phyloP scores from a whole-genome alignment of 2,888 invertebrate genomes.

The Chrysolina haemoptera region DNA sequence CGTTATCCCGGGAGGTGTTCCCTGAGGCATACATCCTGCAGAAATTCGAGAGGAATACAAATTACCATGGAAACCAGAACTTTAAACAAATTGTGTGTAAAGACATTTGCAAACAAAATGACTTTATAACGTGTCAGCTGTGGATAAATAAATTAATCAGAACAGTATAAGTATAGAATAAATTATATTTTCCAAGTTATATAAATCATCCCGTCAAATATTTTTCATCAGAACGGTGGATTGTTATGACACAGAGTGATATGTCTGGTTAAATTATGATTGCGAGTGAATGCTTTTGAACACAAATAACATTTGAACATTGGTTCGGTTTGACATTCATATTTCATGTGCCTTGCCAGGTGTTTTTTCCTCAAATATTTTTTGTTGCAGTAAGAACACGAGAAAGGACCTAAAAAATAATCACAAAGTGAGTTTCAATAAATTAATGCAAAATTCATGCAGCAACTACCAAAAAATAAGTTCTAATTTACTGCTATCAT shows the following conservation, averaged over 20 bases:
- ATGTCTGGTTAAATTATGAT: slow-evolving; percentile 34
- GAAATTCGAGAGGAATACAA: too few relatives aligned
- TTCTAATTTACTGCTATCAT: too few relatives aligned
- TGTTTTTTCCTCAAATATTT: slow-evolving; percentile 22
- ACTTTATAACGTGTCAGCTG: too few relatives aligned
- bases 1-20: too few relatives aligned
- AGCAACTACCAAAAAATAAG: not conserved
- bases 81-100: too few relatives aligned
- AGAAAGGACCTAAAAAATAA: slow-evolving; percentile 18
- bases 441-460: not conserved
- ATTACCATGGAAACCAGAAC: too few relatives aligned
- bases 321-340: slow-evolving; percentile 51
- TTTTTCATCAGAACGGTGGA: not conserved
- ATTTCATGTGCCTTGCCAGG: slow-evolving; percentile 40
- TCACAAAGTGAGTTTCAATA: not conserved
- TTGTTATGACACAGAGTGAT: not conserved
- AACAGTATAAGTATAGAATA: too few relatives aligned
- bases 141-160: too few relatives aligned
- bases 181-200: slow-evolving; percentile 24
- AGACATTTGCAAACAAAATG: too few relatives aligned
- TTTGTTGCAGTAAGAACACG: slow-evolving; percentile 6
- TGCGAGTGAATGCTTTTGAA: slow-evolving; percentile 38
- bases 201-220: not conserved
- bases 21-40: too few relatives aligned
- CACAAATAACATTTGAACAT: slow-evolving; percentile 43